These are phyloP conservation scores for Chrysopilus asiliformis DNA, from an alignment of 2,888 invertebrate species.

Conservation along the genomic window DNA sequence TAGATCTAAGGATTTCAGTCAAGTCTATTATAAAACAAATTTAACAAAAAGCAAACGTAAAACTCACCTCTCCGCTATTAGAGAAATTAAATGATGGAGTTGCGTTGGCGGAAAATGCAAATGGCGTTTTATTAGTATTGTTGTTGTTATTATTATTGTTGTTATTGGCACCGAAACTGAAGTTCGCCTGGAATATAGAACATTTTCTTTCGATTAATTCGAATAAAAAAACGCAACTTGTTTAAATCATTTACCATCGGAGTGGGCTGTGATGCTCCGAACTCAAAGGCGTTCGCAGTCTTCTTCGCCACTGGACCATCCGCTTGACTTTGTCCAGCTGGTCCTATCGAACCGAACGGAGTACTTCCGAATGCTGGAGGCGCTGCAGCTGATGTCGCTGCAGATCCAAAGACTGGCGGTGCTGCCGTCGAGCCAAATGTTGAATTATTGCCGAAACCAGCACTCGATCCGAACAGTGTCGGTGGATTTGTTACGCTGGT, in stretches of 20 bases:
- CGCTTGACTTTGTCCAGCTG: slow-evolving; percentile 8
- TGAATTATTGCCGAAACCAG: slow-evolving; percentile 9
- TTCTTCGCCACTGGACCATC: slow-evolving; percentile 22
- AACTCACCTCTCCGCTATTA: slow-evolving; percentile 11
- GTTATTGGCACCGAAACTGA: slow-evolving; percentile 17
- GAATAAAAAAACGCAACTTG: slow-evolving; percentile 1
- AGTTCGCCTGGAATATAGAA: slow-evolving; percentile 17
- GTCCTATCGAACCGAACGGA: slow-evolving; percentile 2
- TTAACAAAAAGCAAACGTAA: neutral
- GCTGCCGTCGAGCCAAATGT: slow-evolving; percentile 12
- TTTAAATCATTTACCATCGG: slow-evolving; percentile 4
- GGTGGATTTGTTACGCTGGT: too few species aligned
- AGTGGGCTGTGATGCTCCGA: slow-evolving; percentile 13
- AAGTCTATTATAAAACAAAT: neutral
- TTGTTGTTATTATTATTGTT: slow-evolving; percentile 15
- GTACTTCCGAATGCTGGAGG: slow-evolving; percentile 13
- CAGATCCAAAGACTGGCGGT: slow-evolving; percentile 10
- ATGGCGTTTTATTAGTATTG: slow-evolving; percentile 12
- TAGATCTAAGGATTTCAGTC: neutral
- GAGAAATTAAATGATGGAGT: slow-evolving; percentile 13
- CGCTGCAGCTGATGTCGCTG: slow-evolving; percentile 8
- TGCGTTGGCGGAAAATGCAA: slow-evolving; percentile 12
- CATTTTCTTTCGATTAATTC: too few species aligned
- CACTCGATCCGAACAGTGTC: slow-evolving; percentile 9
- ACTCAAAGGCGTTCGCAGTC: slow-evolving; percentile 19